Base-by-base conservation (phyloP, 1,140 invertebrate genomes). In the Aleiodes sp. region DNA sequence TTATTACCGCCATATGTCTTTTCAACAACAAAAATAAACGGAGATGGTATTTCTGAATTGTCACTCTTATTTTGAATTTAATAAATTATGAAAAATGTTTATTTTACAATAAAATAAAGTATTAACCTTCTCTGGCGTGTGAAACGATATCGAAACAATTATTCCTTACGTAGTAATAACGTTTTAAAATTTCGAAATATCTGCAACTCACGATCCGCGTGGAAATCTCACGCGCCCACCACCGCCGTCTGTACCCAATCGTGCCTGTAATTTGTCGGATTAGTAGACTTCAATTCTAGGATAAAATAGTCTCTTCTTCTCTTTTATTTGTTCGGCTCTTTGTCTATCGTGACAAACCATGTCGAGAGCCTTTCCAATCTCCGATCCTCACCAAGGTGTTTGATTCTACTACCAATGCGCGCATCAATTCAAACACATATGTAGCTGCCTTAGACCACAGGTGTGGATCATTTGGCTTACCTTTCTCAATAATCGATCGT, bases 241-340 rank as follows among this genome's bases (percentile, higher is more conserved):
- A 29, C 28, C 46, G 46, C 64, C 43, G 46, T 65, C 64, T 65
- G 65, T 65, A 24, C 29, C 41, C 26, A 46, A 70, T 65, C 60
- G 60, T 68, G 60, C 65, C 41, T 61, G 65, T 71, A 71, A 71
- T 71, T 71, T 71, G 70, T 71, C 70, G 70, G 65, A 37, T 67
- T 57, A 46, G 46, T 62, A 52, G 60, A 71, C 46, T 68, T 61
- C 39, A 68, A 65, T 68, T 62, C 46, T 21, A 52, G 46, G 46
- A 52, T 52, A 52, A 52, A 52, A 52, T 52, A 52, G 16, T 52
- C 8, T n/a, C 26, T 31, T 65, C 62, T 64, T 37, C 60, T 35
- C 19, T 21, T 12, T 16, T 14, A 16, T 62, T 10, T 39, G 14
- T 33, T 24, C 19, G 37, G 31, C 24, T 62, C n/a, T 62, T 62